phyloP scores from a whole-genome alignment of 2,797 vertebrate species.

The Myotis findleyi region DNA sequence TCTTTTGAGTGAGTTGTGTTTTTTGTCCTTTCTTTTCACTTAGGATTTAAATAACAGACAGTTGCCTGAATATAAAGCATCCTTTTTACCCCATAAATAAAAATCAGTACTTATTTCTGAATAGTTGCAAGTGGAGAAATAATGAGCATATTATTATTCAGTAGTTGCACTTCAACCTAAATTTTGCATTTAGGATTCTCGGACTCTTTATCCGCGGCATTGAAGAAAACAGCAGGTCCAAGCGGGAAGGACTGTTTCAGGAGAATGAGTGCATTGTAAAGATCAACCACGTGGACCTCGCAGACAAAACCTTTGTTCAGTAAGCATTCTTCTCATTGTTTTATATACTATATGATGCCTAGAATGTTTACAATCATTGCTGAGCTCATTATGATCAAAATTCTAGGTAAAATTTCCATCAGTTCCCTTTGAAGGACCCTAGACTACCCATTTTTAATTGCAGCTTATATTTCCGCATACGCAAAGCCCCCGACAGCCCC shows the following conservation, averaged over 20 bases:
- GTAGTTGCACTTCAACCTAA: conserved; percentile 31
- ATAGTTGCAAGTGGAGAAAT: conserved; percentile 41
- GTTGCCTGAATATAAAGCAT: conserved; percentile 9
- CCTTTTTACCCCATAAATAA: conserved; percentile 41
- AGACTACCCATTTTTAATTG: conserved; percentile 33
- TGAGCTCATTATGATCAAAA: conserved; percentile 48
- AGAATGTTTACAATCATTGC: conserved; percentile 58
- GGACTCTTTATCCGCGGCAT: conserved; percentile 96
- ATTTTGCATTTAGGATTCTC: conserved; percentile 89
- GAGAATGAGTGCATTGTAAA: conserved; percentile 97
- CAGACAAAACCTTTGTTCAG: conserved; percentile 97
- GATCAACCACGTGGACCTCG: conserved; percentile 94
- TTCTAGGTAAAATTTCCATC: conserved; percentile 26
- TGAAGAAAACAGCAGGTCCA: conserved; percentile 96
- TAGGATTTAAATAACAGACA: conserved; percentile 42
- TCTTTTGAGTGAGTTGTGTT: neutral
- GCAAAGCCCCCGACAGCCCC: neutral
- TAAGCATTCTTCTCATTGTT: conserved; percentile 87
- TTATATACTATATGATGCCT: conserved; percentile 46
- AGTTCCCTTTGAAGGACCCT: conserved; percentile 56
- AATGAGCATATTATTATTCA: conserved; percentile 45
- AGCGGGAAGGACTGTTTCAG: conserved; percentile 93
- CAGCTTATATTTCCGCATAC: neutral
- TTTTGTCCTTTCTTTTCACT: neutral
- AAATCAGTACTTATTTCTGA: conserved; percentile 55